phyloP scores from a whole-genome alignment of 2,888 invertebrate genomes.

The Pseudanteris insignis region DNA sequence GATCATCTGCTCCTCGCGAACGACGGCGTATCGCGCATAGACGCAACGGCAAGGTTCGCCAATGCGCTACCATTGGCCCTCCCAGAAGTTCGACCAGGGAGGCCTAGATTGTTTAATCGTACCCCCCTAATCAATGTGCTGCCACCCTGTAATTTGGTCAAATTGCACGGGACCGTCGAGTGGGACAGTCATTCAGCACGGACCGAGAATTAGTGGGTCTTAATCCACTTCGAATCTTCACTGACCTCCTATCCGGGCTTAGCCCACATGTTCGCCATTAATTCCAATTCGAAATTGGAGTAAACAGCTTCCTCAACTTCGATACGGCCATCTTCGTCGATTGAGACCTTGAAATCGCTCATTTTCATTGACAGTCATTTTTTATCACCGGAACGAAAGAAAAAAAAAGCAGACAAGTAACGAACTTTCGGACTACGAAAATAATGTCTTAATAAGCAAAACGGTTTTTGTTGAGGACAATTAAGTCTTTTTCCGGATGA shows the following conservation, averaged over 20 bases:
- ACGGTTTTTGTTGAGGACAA: too few species aligned
- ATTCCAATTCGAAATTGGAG: slow-evolving; percentile 35
- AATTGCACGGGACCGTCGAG: slow-evolving; percentile 57
- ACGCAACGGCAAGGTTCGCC: slow-evolving; percentile 43
- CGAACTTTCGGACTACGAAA: too few species aligned
- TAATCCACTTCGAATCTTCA: slow-evolving; percentile 51
- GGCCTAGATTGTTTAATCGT: slow-evolving; percentile 66
- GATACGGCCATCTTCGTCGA: slow-evolving; percentile 22
- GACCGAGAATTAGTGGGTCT: slow-evolving; percentile 50
- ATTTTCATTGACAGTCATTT: slow-evolving; percentile 31
- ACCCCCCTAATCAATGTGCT: slow-evolving; percentile 62
- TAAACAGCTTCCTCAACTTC: slow-evolving; percentile 33
- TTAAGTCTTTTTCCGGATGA: too few species aligned
- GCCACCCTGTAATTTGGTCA: slow-evolving; percentile 63
- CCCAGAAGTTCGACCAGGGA: slow-evolving; percentile 65
- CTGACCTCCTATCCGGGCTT: slow-evolving; percentile 19
- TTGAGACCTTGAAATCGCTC: slow-evolving; percentile 18
- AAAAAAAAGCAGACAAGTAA: too few species aligned
- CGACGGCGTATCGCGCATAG: slow-evolving; percentile 52
- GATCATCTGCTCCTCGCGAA: slow-evolving; percentile 60
- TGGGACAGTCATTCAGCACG: slow-evolving; percentile 50
- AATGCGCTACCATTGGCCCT: slow-evolving; percentile 53
- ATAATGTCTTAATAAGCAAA: too few species aligned
- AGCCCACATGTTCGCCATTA: slow-evolving; percentile 8
- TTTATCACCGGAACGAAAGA: slow-evolving; percentile 1